Evolutionary conservation across 2,113 vertebrate genomes (phyloP), one percentile per base, ranked within the genome.

Genomic region (Balaenoptera acutorostrata): DNA sequence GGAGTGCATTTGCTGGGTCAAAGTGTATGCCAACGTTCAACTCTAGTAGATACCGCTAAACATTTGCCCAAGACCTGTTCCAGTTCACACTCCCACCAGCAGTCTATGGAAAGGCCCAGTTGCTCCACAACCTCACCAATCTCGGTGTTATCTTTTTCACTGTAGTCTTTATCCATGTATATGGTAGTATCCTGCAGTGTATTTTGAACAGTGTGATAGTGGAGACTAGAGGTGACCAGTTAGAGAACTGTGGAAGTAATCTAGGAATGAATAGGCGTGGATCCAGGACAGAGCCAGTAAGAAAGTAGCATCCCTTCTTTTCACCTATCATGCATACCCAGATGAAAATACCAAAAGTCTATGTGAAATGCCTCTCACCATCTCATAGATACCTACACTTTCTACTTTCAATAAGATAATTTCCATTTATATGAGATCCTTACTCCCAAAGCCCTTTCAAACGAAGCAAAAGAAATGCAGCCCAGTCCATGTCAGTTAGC

Each of bases 391-490:
- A n/a, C 49, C 88, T 68, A 18, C 10, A 61, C 11, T n/a, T 93
- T 93, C 69, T 86, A 23, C 29, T 90, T 95, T 94, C 86, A 84
- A 6, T 81, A 88, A 90, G 25, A 95, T 95, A 49, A 97, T 97
- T 97, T 97, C 83, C 92, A 96, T 93, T 96, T 97, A 49, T 96
- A 81, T 66, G 71, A 68, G 44, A 52, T 93, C 39, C 49, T 94
- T 96, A 83, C 87, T 96, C 95, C 71, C 27, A 63, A 95, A 83
- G 41, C 39, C 63, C 41, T 95, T 92, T 88, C 78, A 93, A 94
- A 93, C 5, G 72, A 96, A 91, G 59, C 57, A 23, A 88, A 75
- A 82, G 55, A 87, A 87, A 95, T 36, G 49, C 9, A 94, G n/a
- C 31, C 52, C 33, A 74, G 55, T 89, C 41, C 36, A 3, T 23